These are phyloP conservation scores for Phrynocephalus vlangalii DNA, from an alignment of 2,797 vertebrate genomes.

Conservation along the genomic window DNA sequence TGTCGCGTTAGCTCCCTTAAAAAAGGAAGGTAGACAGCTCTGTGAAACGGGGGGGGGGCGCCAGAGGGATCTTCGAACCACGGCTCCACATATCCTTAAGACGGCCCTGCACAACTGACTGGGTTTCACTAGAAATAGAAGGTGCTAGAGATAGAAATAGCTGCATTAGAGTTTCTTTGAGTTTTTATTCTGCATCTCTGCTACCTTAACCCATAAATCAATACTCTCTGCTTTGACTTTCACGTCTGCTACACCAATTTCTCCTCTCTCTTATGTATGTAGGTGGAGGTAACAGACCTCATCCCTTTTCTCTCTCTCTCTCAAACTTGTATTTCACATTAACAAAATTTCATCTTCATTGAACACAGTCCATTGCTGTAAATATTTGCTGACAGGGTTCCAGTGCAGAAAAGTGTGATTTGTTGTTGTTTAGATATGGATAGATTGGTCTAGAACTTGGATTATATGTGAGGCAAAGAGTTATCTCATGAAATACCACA, in stretches of 20 bases:
- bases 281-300: not conserved
- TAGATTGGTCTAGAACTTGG: not conserved
- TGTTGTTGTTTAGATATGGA: not conserved
- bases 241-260: not conserved
- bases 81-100: too few species aligned
- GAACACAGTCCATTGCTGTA: not conserved
- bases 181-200: not conserved
- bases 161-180: not conserved
- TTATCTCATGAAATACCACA: too few species aligned
- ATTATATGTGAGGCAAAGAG: too few species aligned
- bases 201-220: not conserved
- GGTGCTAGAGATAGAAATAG: not conserved
- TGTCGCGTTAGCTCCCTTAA: too few species aligned
- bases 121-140: not conserved
- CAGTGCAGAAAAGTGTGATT: not conserved
- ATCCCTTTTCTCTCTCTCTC: not conserved
- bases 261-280: not conserved
- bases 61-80: too few species aligned
- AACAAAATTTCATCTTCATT: not conserved
- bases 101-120: too few species aligned
- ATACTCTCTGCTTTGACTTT: not conserved
- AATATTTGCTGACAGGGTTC: not conserved
- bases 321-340: not conserved
- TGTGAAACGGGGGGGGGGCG: too few species aligned
- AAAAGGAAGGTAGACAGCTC: too few species aligned